These are phyloP conservation scores for Sminthurinus signatus DNA, from an alignment of 1,140 invertebrate genomes.

Conservation along the genomic window DNA sequence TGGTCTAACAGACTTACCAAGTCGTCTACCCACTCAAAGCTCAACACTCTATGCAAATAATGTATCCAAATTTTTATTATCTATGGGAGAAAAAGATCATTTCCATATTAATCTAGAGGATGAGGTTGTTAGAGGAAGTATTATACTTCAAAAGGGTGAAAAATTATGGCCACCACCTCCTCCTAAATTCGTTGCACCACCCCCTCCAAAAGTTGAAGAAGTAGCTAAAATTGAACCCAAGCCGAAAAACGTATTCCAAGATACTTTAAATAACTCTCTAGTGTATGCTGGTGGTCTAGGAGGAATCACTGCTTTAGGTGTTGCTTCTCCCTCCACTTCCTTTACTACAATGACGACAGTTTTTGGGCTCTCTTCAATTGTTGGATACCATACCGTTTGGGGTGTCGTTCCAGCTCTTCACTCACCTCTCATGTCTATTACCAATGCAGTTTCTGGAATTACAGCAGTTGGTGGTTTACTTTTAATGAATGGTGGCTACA, in stretches of 20 bases:
- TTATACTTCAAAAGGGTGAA: conserved; percentile 65
- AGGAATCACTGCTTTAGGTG: conserved; percentile 62
- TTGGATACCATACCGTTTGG: conserved; percentile 79
- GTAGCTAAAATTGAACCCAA: conserved; percentile 48
- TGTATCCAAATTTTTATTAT: conserved; percentile 77
- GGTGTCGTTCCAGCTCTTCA: conserved; percentile 53
- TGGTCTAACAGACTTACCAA: conserved; percentile 72
- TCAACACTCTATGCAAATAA: conserved; percentile 85
- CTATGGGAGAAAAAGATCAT: conserved; percentile 59
- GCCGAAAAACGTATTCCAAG: conserved; percentile 50
- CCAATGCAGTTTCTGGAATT: conserved; percentile 86
- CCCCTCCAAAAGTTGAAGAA: conserved; percentile 46
- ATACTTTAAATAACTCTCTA: conserved; percentile 58
- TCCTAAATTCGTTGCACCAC: conserved; percentile 49
- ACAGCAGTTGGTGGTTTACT: conserved; percentile 81
- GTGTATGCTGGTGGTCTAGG: conserved; percentile 54
- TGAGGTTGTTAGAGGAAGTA: conserved; percentile 77
- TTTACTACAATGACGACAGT: conserved; percentile 84
- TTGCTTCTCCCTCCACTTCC: conserved; percentile 67
- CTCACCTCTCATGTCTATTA: conserved; percentile 53
- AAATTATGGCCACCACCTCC: conserved; percentile 73
- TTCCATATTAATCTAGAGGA: conserved; percentile 74
- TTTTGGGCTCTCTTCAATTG: conserved; percentile 72
- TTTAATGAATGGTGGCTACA: conserved; percentile 64
- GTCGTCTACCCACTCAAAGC: conserved; percentile 74